These are phyloP conservation scores for Pectinophora gossypiella DNA, from an alignment of 1,140 invertebrate genomes.

Conservation along the genomic window DNA sequence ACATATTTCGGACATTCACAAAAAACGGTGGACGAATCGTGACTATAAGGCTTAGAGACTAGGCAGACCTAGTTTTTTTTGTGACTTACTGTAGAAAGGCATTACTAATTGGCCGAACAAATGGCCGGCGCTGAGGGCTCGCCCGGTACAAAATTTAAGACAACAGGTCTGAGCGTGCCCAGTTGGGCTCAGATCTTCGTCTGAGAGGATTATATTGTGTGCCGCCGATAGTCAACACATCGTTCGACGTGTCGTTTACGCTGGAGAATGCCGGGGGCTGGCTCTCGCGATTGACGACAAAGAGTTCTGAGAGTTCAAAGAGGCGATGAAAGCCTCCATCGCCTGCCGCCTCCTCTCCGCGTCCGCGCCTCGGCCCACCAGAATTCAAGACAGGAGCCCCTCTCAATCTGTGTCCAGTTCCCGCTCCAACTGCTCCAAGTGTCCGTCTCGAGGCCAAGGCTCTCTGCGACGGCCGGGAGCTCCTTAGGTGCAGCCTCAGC, in stretches of 20 bases:
- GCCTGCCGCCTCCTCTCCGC: not conserved
- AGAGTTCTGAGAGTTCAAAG: not conserved
- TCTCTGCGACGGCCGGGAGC: not conserved
- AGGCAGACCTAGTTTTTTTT: too few relatives aligned
- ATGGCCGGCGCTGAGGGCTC: too few relatives aligned
- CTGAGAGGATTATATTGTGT: too few relatives aligned
- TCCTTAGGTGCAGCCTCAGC: not conserved
- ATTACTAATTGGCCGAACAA: too few relatives aligned
- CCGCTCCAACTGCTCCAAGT: slow-evolving; percentile 7
- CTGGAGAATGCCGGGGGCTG: slow-evolving; percentile 23
- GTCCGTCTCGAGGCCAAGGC: not conserved
- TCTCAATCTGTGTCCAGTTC: not conserved
- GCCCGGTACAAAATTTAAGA: too few relatives aligned
- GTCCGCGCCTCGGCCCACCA: slow-evolving; percentile 8
- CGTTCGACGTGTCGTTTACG: slow-evolving; percentile 18
- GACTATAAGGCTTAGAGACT: too few relatives aligned
- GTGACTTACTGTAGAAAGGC: too few relatives aligned
- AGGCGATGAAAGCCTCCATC: slow-evolving; percentile 21
- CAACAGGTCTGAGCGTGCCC: too few relatives aligned
- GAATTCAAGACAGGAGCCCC: slow-evolving; percentile 5
- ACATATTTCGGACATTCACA: too few relatives aligned
- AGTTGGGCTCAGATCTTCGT: too few relatives aligned
- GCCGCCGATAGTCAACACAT: slow-evolving; percentile 31
- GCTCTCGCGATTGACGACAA: slow-evolving; percentile 6
- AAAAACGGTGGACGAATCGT: too few relatives aligned